These are phyloP conservation scores for Podargus strigoides DNA, from an alignment of 2,797 vertebrate genomes.

Conservation along the genomic window DNA sequence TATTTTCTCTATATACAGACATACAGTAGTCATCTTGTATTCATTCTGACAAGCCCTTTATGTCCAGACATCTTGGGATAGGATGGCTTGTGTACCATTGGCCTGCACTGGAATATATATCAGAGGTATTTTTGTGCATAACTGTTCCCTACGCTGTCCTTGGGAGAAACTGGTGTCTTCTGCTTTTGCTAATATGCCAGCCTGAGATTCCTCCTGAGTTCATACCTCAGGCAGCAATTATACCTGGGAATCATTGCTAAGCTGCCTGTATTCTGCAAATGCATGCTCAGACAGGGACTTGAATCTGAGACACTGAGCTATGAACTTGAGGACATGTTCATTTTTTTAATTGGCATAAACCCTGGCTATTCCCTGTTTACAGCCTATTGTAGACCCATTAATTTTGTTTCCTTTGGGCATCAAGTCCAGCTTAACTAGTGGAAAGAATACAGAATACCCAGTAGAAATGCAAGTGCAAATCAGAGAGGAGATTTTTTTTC, in stretches of 20 bases:
- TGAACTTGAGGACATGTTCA: neutral
- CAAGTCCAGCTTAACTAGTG: neutral
- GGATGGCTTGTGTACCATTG: neutral
- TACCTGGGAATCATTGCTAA: neutral
- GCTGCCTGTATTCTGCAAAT: neutral
- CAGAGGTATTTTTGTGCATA: constrained; percentile 4
- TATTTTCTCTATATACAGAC: constrained; percentile 59
- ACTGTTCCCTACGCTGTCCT: neutral
- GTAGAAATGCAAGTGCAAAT: neutral
- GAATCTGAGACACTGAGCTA: neutral
- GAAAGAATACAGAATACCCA: neutral
- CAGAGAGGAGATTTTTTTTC: neutral
- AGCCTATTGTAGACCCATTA: neutral
- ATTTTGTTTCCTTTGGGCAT: neutral
- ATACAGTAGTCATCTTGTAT: constrained; percentile 36
- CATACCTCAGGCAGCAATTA: neutral
- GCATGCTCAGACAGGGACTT: neutral
- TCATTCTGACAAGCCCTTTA: constrained; percentile 63
- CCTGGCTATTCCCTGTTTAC: neutral
- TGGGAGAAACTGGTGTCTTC: neutral
- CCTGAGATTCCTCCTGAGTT: neutral
- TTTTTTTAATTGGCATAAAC: neutral
- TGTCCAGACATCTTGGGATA: constrained; percentile 37
- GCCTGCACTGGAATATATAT: constrained; percentile 9
- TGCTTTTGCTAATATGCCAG: constrained; percentile 20